Evolutionary conservation across 1,140 invertebrate genomes (phyloP).

Genomic region (Neotoxoptera formosana): DNA sequence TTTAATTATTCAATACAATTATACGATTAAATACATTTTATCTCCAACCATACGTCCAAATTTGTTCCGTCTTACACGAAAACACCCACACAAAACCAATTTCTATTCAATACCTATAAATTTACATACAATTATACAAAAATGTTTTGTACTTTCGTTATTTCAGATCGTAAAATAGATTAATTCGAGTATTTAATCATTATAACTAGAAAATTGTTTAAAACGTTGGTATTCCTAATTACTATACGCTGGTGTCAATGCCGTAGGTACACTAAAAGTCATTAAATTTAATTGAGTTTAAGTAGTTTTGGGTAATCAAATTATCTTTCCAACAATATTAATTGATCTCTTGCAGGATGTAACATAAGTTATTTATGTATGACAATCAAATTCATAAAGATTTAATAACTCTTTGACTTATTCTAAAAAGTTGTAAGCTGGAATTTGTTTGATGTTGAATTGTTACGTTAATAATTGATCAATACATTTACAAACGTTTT

Average conservation of each 20-base stretch:
- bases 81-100: too few relatives aligned
- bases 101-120: too few relatives aligned
- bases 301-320: background rate
- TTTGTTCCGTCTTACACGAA: too few relatives aligned
- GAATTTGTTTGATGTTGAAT: too few relatives aligned
- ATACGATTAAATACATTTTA: background rate
- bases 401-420: background rate
- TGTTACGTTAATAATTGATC: background rate
- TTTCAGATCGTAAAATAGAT: too few relatives aligned
- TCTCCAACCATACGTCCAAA: background rate
- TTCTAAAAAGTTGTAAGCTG: too few relatives aligned
- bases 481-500: background rate
- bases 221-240: background rate
- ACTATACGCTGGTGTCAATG: background rate
- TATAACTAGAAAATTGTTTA: background rate
- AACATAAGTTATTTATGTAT: background rate
- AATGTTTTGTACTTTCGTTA: too few relatives aligned
- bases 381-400: background rate
- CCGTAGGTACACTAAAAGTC: too few relatives aligned
- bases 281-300: background rate
- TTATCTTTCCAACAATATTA: background rate
- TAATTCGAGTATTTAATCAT: too few relatives aligned
- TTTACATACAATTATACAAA: too few relatives aligned
- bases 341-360: background rate
- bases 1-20: too few relatives aligned